Base-by-base conservation (phyloP, 2,113 vertebrate genomes). In the Lethenteron reissneri region DNA sequence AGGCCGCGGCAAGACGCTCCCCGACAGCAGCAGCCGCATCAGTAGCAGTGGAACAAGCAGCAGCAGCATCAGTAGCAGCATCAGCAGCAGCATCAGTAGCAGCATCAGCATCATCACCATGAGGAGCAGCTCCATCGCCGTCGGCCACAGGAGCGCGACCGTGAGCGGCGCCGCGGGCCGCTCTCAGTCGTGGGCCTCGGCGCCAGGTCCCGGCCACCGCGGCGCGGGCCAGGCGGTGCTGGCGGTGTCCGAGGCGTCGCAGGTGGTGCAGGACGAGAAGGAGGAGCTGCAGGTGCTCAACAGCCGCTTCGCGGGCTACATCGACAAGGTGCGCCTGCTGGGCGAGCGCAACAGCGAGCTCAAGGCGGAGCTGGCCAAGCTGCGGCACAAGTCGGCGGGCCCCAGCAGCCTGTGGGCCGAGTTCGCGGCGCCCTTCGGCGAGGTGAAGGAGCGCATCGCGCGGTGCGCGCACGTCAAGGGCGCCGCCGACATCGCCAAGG, bases 261-360 rank as follows among this genome's bases (percentile, higher is more conserved):
- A 83, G 76, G 76, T 79, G 1, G 81, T 80, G 71, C 75, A 75
- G 73, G 81, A 79, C 8, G 82, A 83, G 78, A 86, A 86, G 72
- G 82, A 85, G 75, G 82, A 83, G 74, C 83, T 85, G 83, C 84
- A 85, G 73, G 81, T 82, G 72, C 80, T 86, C 70, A 86, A 84
- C 19, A 75, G 81, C 3, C 79, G 77, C 74, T 85, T 85, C 19
- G 82, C 82, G 0, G 81, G 81, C 70, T 86, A 86, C 80, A 85
- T 84, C 10, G 76, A 76, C 57, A 85, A 86, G 74, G 84, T 85
- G 56, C 83, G 84, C 78, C 75, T 78, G 1, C 80, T 86, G 4
- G 83, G 85, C 71, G 79, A 82, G 76, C 82, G 76, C 75, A 83
- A 83, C 13, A 73, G 73, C 7, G 60, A 74, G 6, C 80, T 77